These are phyloP conservation scores for Epinotia brunnichana DNA, from an alignment of 2,888 invertebrate species.

Conservation along the genomic window DNA sequence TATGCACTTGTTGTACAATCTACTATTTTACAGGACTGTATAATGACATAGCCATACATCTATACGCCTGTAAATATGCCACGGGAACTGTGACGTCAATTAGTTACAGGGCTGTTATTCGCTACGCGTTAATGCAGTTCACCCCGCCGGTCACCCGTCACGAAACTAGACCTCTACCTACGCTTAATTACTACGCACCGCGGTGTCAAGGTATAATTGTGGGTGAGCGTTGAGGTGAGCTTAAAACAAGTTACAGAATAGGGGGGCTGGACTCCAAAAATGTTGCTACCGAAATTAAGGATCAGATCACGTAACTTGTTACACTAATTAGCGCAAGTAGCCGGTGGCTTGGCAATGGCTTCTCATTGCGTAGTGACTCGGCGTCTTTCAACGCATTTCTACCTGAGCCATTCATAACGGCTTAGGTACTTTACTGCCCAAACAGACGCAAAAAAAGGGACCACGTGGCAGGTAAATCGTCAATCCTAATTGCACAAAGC, in stretches of 20 bases:
- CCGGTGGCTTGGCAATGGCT: constrained; percentile 32
- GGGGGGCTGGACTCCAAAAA: constrained; percentile 13
- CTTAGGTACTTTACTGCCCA: constrained; percentile 18
- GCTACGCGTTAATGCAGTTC: too few relatives aligned
- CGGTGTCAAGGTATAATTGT: too few relatives aligned
- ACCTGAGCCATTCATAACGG: constrained; percentile 39
- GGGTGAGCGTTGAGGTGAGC: too few relatives aligned
- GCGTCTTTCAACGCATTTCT: constrained; percentile 35
- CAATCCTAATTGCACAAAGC: constrained; percentile 16
- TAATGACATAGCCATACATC: too few relatives aligned
- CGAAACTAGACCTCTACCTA: too few relatives aligned
- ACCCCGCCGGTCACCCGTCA: too few relatives aligned
- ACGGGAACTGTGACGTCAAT: neutral
- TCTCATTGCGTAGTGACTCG: constrained; percentile 25
- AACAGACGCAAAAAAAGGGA: constrained; percentile 13
- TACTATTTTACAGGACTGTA: too few relatives aligned
- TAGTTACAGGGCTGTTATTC: too few relatives aligned
- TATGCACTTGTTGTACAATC: too few relatives aligned
- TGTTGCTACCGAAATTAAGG: constrained; percentile 11
- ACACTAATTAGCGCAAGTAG: constrained; percentile 34
- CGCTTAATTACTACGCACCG: too few relatives aligned
- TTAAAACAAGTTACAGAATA: too few relatives aligned
- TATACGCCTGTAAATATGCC: neutral
- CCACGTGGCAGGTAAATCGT: constrained; percentile 37
- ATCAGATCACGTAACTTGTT: constrained; percentile 32